These are phyloP conservation scores for Ahaetulla prasina DNA, from an alignment of 2,113 vertebrate genomes.

Conservation along the genomic window DNA sequence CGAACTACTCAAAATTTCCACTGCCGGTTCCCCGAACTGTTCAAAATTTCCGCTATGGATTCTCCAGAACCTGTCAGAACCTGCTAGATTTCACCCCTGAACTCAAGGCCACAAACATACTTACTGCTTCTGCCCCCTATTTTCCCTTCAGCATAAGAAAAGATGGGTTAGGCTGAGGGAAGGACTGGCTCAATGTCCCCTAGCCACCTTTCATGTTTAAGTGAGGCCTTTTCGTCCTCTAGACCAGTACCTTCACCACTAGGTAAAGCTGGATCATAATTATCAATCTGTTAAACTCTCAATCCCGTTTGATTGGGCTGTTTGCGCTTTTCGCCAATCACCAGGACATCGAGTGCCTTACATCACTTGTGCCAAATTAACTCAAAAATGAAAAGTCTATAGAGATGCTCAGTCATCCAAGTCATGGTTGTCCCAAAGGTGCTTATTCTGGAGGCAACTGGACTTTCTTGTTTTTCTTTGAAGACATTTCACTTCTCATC, in stretches of 20 bases:
- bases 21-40: too few species aligned
- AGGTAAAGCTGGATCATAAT: background rate
- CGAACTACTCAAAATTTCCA: too few species aligned
- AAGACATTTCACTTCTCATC: too few species aligned
- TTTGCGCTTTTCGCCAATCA: background rate
- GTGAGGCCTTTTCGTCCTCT: background rate
- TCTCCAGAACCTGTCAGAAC: too few species aligned
- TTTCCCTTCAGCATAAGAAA: background rate
- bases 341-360: background rate
- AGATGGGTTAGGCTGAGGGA: background rate
- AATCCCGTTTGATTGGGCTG: background rate
- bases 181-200: background rate
- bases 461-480: too few species aligned
- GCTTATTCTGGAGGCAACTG: too few species aligned
- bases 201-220: background rate
- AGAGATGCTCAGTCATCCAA: too few species aligned
- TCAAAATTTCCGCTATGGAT: too few species aligned
- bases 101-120: background rate
- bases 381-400: too few species aligned
- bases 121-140: background rate
- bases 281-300: background rate
- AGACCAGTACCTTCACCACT: background rate
- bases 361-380: too few species aligned
- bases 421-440: too few species aligned
- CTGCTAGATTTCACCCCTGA: too few species aligned